A percentile compares a stretch with the other conserved stretches of the same genome.
These are phyloP conservation scores for Chaetophractus vellerosus DNA, from an alignment of 2,797 vertebrate genomes.

Conservation along the genomic window DNA sequence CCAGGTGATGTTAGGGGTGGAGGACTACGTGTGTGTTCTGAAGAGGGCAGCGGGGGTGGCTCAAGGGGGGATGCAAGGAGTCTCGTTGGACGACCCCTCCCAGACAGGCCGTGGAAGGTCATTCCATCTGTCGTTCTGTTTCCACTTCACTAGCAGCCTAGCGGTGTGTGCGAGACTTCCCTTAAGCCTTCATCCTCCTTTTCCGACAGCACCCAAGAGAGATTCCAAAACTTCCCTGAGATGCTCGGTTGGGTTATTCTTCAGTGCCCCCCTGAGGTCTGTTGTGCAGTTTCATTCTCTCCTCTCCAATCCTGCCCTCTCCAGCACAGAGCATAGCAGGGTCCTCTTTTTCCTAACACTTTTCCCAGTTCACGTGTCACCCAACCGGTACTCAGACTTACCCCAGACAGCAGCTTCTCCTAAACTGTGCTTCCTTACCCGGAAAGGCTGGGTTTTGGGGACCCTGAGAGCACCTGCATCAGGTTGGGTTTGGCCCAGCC, in stretches of 20 bases:
- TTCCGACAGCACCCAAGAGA: not conserved
- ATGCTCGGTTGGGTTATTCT: not conserved
- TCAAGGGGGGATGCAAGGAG: not conserved
- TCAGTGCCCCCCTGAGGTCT: not conserved
- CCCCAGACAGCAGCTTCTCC: slow-evolving; percentile 6
- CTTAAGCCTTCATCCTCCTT: not conserved
- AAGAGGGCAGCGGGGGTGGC: not conserved
- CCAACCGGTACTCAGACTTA: not conserved
- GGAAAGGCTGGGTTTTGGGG: not conserved
- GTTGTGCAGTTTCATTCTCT: not conserved
- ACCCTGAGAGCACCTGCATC: not conserved
- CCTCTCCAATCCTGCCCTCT: not conserved
- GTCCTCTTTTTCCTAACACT: not conserved
- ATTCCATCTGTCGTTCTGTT: not conserved
- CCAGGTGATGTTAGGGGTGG: not conserved
- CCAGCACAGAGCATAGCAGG: slow-evolving; percentile 5
- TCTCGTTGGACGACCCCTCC: not conserved
- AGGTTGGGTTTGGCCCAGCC: not conserved
- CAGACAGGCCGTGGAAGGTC: not conserved
- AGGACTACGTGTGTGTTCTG: not conserved
- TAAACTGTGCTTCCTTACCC: not conserved
- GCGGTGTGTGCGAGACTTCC: not conserved
- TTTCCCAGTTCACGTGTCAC: not conserved
- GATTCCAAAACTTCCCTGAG: not conserved
- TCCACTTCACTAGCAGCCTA: not conserved